Conservation (phyloP, 2,888 invertebrate genomes). For the Melitaea athalia region DNA sequence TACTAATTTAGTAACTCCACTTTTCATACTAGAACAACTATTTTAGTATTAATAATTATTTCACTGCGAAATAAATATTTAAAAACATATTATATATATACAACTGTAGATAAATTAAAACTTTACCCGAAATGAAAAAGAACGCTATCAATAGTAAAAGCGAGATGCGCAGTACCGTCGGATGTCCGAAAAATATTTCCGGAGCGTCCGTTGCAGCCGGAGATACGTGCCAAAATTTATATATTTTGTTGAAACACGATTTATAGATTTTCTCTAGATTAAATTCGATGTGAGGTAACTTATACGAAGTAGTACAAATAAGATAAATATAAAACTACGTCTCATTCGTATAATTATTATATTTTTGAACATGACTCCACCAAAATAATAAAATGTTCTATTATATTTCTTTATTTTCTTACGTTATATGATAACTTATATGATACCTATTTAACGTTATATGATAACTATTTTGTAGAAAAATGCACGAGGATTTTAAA, state of each 20-base stretch:
- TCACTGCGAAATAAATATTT: not conserved
- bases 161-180: slow-evolving; percentile 48
- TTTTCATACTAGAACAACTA: not conserved
- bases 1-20: too few species aligned
- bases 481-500: too few species aligned
- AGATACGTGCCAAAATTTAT: slow-evolving; percentile 36
- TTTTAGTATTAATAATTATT: not conserved
- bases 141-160: slow-evolving; percentile 25
- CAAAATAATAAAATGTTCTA: too few species aligned
- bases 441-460: too few species aligned
- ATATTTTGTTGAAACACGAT: slow-evolving; percentile 18
- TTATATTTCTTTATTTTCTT: too few species aligned
- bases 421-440: too few species aligned
- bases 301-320: not conserved
- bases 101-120: not conserved
- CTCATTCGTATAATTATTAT: not conserved
- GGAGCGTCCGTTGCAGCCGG: slow-evolving; percentile 53
- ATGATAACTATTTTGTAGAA: too few species aligned
- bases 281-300: slow-evolving; percentile 2
- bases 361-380: not conserved
- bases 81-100: too few species aligned
- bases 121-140: slow-evolving; percentile 1
- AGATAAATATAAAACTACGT: not conserved
- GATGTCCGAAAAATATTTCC: slow-evolving; percentile 71
- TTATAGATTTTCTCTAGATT: slow-evolving; percentile 17